phyloP scores from a whole-genome alignment of 2,797 vertebrate species.

The Thunnus albacares region DNA sequence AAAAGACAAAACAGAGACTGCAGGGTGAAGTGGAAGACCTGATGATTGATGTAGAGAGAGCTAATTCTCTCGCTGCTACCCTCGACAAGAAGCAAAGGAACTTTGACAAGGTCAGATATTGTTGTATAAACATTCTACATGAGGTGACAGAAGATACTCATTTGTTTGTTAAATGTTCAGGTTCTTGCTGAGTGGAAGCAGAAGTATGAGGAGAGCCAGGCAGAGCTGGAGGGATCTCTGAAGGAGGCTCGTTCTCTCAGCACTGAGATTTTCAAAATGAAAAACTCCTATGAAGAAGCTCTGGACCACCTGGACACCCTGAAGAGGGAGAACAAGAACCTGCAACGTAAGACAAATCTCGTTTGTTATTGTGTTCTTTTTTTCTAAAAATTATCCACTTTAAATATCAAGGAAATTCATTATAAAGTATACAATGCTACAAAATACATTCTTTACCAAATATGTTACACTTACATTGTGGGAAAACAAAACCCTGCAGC shows the following conservation, averaged over 20 bases:
- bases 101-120: conserved; percentile 86
- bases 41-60: conserved; percentile 90
- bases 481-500: background rate
- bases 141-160: background rate
- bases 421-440: background rate
- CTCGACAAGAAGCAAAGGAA: conserved; percentile 86
- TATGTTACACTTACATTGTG: background rate
- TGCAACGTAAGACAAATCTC: conserved; percentile 66
- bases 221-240: conserved; percentile 87
- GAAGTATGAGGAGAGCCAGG: conserved; percentile 90
- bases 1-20: conserved; percentile 88
- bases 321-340: conserved; percentile 85
- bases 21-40: conserved; percentile 90
- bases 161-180: conserved; percentile 42
- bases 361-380: background rate
- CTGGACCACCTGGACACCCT: conserved; percentile 90
- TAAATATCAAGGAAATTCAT: too few species aligned
- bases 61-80: conserved; percentile 83
- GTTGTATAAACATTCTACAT: too few species aligned
- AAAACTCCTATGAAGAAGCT: conserved; percentile 89
- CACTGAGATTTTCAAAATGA: conserved; percentile 90
- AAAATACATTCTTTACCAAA: background rate
- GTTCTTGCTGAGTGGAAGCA: conserved; percentile 89
- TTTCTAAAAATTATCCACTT: too few species aligned
- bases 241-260: conserved; percentile 88